Conservation (phyloP, 2,888 invertebrate species). For the Alloscopus bannaensis region DNA sequence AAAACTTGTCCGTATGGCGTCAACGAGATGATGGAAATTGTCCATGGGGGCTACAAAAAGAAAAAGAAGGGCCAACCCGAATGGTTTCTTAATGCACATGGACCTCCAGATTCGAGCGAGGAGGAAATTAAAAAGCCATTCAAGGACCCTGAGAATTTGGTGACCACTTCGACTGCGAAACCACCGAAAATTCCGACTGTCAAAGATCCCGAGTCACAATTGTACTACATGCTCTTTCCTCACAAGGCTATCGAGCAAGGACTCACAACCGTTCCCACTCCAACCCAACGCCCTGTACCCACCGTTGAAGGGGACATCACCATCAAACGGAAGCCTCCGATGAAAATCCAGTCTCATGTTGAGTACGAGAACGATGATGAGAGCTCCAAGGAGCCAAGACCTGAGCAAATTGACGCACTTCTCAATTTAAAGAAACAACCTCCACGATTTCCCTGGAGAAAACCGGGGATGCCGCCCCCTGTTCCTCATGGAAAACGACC, state of each 20-base stretch:
- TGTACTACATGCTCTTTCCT: constrained; percentile 39
- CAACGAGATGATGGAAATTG: constrained; percentile 60
- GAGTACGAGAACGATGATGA: constrained; percentile 54
- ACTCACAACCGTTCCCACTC: constrained; percentile 36
- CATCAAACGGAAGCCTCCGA: background rate
- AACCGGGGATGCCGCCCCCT: background rate
- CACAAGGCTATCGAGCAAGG: constrained; percentile 45
- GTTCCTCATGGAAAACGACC: constrained; percentile 28
- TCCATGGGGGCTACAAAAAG: constrained; percentile 47
- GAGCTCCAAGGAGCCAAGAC: constrained; percentile 22
- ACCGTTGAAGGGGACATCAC: background rate
- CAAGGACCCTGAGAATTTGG: constrained; percentile 37
- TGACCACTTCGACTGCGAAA: constrained; percentile 30
- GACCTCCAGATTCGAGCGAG: constrained; percentile 48
- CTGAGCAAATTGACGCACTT: constrained; percentile 23
- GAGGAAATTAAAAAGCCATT: constrained; percentile 22
- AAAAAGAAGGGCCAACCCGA: constrained; percentile 20
- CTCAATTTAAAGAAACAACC: constrained; percentile 5
- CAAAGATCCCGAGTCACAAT: constrained; percentile 38
- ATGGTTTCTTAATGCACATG: constrained; percentile 47
- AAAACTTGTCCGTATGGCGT: constrained; percentile 60
- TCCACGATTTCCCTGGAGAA: constrained; percentile 10
- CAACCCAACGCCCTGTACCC: background rate
- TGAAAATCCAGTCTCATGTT: constrained; percentile 31
- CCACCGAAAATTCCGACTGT: constrained; percentile 5